phyloP scores from a whole-genome alignment of 2,113 vertebrate species.

The Bubalus kerabau region DNA sequence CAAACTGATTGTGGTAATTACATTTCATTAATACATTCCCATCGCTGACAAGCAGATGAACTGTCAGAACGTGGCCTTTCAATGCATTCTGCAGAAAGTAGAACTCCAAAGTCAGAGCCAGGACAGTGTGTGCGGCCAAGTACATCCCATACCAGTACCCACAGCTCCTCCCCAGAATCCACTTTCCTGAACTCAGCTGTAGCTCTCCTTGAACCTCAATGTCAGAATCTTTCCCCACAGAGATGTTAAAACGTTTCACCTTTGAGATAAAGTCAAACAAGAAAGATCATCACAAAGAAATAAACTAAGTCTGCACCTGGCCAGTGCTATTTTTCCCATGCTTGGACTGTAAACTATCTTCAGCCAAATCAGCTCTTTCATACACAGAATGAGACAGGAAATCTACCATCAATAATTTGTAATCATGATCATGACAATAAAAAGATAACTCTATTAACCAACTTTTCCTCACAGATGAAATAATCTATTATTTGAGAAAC shows the following conservation, averaged over 20 bases:
- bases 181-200: not conserved
- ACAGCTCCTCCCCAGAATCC: accelerated
- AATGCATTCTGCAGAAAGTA: not conserved
- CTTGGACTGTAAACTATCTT: not conserved
- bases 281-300: not conserved
- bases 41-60: not conserved
- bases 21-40: not conserved
- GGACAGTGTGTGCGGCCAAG: not conserved
- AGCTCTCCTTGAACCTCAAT: not conserved
- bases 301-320: not conserved
- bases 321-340: not conserved
- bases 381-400: not conserved
- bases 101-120: not conserved
- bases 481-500: not conserved
- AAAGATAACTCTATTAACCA: not conserved
- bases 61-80: not conserved
- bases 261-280: not conserved
- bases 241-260: not conserved
- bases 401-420: not conserved
- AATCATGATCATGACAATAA: not conserved
- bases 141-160: not conserved
- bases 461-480: not conserved
- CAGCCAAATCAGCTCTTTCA: not conserved
- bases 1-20: not conserved
- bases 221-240: not conserved